These are phyloP conservation scores for Dendrolimus kikuchii DNA, from an alignment of 1,140 invertebrate genomes.

Conservation along the genomic window DNA sequence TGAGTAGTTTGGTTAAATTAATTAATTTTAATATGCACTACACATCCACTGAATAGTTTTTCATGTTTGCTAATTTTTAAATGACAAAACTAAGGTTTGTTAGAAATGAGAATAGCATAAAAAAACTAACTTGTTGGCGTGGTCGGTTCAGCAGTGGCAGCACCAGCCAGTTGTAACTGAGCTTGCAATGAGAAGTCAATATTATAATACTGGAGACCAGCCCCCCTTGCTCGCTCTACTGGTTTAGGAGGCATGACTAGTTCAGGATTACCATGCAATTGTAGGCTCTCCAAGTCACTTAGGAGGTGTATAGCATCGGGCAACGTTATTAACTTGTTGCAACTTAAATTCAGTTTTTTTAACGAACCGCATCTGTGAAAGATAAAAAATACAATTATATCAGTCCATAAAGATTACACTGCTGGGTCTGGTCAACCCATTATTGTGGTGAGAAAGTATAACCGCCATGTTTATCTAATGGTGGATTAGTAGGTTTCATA, in stretches of 20 bases:
- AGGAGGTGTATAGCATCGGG: slow-evolving; percentile 98
- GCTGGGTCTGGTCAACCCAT: no score
- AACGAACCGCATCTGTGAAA: slow-evolving; percentile 91
- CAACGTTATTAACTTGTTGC: slow-evolving; percentile 95
- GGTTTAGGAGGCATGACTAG: slow-evolving; percentile 99
- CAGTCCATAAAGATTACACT: no score
- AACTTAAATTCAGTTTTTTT: slow-evolving; percentile 94
- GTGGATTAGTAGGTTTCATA: no score
- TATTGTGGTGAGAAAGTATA: no score
- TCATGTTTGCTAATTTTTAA: no score
- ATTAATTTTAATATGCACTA: no score
- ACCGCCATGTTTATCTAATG: no score
- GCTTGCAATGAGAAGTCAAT: slow-evolving; percentile 98
- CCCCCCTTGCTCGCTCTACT: slow-evolving; percentile 81
- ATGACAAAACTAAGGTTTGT: no score
- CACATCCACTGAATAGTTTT: no score
- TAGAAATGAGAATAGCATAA: no score
- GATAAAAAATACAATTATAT: background rate
- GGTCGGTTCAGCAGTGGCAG: slow-evolving; percentile 83
- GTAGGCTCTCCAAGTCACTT: slow-evolving; percentile 90
- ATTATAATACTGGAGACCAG: slow-evolving; percentile 97
- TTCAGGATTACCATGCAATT: slow-evolving; percentile 95
- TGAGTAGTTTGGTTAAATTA: no score
- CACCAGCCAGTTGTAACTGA: slow-evolving; percentile 93
- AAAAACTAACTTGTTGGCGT: slow-evolving; percentile 75